Base-by-base conservation (phyloP, 2,888 invertebrate species). In the Hedychridium roseum region DNA sequence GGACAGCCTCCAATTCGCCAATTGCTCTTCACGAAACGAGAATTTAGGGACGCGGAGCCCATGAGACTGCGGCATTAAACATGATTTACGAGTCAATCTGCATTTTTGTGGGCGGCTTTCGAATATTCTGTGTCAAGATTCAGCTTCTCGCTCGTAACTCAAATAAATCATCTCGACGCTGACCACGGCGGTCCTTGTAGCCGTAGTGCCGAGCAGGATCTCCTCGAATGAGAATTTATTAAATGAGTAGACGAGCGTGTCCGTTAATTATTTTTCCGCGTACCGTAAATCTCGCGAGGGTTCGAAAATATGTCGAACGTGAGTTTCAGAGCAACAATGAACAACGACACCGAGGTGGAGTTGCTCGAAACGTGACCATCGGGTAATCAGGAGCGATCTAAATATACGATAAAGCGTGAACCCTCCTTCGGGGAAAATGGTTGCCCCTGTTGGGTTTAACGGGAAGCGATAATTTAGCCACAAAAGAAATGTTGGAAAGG, bases 21-120 rank as follows among this genome's bases (percentile, higher is more conserved):
- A n/a, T n/a, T n/a, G 28, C 9, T 31, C 28, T 17, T 43, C 41
- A 32, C 30, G 31, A 42, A 42, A 42, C 17, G 35, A 47, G 55
- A 37, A 55, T 46, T 34, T 44, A 40, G 27, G 28, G 39, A 35
- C 20, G 43, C 28, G 42, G 31, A 18, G 38, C 41, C 44, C 47
- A 57, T 47, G 57, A 53, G 43, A 44, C 37, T 38, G 35, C 47
- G 49, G 54, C 49, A 57, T 64, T 64, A 66, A 61, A 63, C 58
- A 58, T 68, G 62, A 68, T 66, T 68, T 68, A 68, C 53, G 63
- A 68, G 51, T 54, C 41, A 39, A 43, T 49, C 45, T 46, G 53
- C 43, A 54, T 64, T 66, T 66, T 68, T 68, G 55, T 47, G 55
- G 41, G 28, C 50, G 50, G 38, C 44, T 53, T 43, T 42, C 54